Percentiles rank a stretch among this genome's conserved stretches.
phyloP scores from a whole-genome alignment of 2,797 vertebrate species.

The Erpetoichthys calabaricus region DNA sequence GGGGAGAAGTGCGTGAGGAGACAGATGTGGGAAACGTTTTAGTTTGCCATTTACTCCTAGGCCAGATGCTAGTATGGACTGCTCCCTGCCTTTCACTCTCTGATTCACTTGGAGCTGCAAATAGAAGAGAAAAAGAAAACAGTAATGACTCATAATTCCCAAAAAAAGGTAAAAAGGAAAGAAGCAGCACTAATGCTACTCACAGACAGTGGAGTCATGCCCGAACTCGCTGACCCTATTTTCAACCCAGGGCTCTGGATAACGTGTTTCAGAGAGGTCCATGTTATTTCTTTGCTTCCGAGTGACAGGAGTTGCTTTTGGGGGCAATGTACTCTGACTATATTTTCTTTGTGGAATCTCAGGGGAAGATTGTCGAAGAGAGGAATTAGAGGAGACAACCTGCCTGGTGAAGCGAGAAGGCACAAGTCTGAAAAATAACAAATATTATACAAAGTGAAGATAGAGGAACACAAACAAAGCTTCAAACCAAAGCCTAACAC shows the following conservation, averaged over 20 bases:
- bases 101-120: constrained; percentile 28
- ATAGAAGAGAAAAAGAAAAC: background rate
- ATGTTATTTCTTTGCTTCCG: accelerated
- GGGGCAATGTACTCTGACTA: accelerated
- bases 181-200: constrained; percentile 15
- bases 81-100: constrained; percentile 23
- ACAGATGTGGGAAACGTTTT: constrained; percentile 24
- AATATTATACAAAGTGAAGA: no score
- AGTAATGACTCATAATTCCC: no score
- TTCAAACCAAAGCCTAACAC: no score
- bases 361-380: accelerated
- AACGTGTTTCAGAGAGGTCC: constrained; percentile 18
- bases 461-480: no score
- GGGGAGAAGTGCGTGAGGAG: background rate
- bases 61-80: background rate
- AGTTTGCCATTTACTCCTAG: background rate
- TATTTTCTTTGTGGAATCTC: accelerated
- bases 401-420: accelerated
- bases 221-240: constrained; percentile 20
- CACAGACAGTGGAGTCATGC: constrained; percentile 23
- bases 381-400: no score
- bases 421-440: no score
- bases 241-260: constrained; percentile 23
- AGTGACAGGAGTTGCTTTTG: accelerated
- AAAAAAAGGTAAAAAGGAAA: background rate